Base-by-base conservation (phyloP, 2,113 vertebrate species). In the Lichenostomus cassidix region DNA sequence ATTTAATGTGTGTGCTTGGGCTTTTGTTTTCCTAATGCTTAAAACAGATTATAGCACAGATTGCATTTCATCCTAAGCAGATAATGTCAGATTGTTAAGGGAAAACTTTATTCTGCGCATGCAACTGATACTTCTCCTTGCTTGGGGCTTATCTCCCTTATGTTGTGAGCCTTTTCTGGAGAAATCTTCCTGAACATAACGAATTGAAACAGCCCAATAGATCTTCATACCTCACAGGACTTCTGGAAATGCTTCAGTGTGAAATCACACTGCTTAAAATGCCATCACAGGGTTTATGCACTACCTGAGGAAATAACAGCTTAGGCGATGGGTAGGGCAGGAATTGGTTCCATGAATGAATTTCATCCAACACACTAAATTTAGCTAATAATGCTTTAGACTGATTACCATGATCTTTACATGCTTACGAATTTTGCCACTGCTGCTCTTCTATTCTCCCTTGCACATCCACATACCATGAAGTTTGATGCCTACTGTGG, bases 221-320 rank as follows among this genome's bases (percentile, higher is more conserved):
- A 55, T 89, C 79, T 82, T 83, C 16, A 3, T 87, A 39, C 55
- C 60, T 95, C 84, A 46, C 41, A 87, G 52, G 84, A 63, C 65
- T 80, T 89, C 28, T 68, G 71, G 64, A 58, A 90, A 39, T 50
- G 55, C 55, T 83, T 95, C 60, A n/a, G 29, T 46, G n/a, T 95
- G 84, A 94, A 92, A 82, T 90, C 64, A 22, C 24, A 33, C 41
- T 80, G 49, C 75, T 91, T 80, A 83, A 95, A 90, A 74, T 78
- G 44, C 69, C 65, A 24, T 41, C 49, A 3, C 1, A 60, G 37
- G 17, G 7, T 82, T 74, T 88, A 49, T 41, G 58, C n/a, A 46
- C 35, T 64, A 84, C 65, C 89, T 81, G 58, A 60, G 73, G 68
- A 85, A 79, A 70, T 73, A 87, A 20, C 56, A 92, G 31, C 47